phyloP scores from a whole-genome alignment of 2,113 vertebrate genomes.

The Capricornis sumatraensis region DNA sequence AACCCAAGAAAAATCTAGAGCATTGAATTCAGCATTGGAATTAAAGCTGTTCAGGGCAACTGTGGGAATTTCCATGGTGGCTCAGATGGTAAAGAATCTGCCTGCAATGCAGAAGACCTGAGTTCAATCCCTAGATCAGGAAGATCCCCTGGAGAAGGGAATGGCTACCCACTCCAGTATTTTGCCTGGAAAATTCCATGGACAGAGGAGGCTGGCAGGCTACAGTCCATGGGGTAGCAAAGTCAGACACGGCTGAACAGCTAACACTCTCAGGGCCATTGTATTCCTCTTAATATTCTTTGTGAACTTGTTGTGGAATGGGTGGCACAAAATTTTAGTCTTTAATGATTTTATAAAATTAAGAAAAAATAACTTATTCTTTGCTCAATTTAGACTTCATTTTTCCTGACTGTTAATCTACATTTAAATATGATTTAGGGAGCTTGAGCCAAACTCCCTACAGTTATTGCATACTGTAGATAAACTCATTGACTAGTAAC shows the following conservation, averaged over 20 bases:
- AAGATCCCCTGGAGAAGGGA: not conserved
- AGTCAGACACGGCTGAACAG: rapidly evolving
- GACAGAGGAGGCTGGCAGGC: not conserved
- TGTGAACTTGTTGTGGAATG: not conserved
- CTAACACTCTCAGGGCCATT: not conserved
- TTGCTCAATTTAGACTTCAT: not conserved
- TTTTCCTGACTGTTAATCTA: not conserved
- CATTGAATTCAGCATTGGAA: not conserved
- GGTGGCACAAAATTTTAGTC: not conserved
- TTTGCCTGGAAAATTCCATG: not conserved
- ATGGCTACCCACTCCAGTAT: not conserved
- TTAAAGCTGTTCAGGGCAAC: not conserved
- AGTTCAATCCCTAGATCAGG: not conserved
- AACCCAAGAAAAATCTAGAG: not conserved
- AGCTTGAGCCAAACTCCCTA: not conserved
- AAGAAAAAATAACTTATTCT: not conserved
- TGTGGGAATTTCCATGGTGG: not conserved
- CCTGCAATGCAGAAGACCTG: not conserved
- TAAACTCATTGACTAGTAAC: not conserved
- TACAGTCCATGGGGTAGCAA: not conserved
- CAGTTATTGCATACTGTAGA: not conserved
- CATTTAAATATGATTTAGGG: not conserved
- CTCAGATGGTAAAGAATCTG: not conserved
- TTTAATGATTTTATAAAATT: not conserved
- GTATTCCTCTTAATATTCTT: not conserved